These are phyloP conservation scores for Bos javanicus DNA, from an alignment of 2,113 vertebrate genomes.

Conservation along the genomic window DNA sequence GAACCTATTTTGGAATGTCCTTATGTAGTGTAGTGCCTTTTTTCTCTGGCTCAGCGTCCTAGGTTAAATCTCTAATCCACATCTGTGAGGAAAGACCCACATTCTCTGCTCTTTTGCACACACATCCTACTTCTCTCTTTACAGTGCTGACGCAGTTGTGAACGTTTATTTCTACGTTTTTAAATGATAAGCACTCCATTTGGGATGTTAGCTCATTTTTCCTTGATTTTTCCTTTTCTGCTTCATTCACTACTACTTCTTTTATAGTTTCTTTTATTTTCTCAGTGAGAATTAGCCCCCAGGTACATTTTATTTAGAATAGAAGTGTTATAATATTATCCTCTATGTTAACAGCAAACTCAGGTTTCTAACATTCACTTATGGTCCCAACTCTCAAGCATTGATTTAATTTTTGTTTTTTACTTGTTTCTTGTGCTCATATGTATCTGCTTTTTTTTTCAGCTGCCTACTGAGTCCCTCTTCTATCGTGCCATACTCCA, in stretches of 20 bases:
- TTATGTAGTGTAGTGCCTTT: neutral
- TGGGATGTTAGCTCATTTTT: neutral
- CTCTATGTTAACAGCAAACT: slow-evolving; percentile 17
- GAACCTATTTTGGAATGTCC: neutral
- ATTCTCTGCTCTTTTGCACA: neutral
- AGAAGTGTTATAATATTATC: slow-evolving; percentile 51
- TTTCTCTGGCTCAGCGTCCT: neutral
- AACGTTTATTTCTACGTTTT: slow-evolving; percentile 35
- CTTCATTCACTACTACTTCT: neutral
- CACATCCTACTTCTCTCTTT: neutral
- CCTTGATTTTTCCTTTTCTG: neutral
- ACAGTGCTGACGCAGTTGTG: neutral
- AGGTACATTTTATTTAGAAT: slow-evolving; percentile 33
- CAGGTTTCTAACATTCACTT: neutral
- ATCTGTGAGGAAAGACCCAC: neutral
- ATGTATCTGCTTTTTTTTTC: slow-evolving; percentile 67
- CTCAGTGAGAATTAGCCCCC: slow-evolving; percentile 18
- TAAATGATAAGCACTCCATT: neutral
- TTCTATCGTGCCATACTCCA: slow-evolving; percentile 98
- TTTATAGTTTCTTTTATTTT: slow-evolving; percentile 36
- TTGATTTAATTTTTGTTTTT: slow-evolving; percentile 37
- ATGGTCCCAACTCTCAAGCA: neutral
- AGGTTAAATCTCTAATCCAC: neutral
- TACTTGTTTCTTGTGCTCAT: slow-evolving; percentile 18
- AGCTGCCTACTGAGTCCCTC: slow-evolving; percentile 95